phyloP scores from a whole-genome alignment of 2,888 invertebrate genomes.

The Hirtodrosophila alboralis region DNA sequence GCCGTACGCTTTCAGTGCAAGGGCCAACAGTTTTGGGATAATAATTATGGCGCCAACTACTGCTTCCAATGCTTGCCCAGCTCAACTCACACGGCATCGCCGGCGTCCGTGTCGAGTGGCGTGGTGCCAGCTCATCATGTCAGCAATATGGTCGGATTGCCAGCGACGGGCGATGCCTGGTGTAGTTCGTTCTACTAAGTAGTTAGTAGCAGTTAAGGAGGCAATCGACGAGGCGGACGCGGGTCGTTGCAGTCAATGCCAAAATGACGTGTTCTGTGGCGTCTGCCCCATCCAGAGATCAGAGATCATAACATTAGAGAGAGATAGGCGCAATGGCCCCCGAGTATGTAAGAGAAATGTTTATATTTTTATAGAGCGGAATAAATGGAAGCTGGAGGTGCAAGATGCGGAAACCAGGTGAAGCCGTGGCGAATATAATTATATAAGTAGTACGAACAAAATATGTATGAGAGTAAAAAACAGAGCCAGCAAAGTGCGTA shows the following conservation, averaged over 20 bases:
- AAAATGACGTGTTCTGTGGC: conserved; percentile 28
- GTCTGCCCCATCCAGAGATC: conserved; percentile 37
- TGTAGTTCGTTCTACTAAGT: conserved; percentile 81
- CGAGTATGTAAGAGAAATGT: conserved; percentile 47
- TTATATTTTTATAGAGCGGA: conserved; percentile 66
- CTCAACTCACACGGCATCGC: conserved; percentile 72
- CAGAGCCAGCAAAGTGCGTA: conserved; percentile 57
- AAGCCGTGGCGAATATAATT: conserved; percentile 26
- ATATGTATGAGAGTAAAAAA: conserved; percentile 12
- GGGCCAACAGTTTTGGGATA: conserved; percentile 97
- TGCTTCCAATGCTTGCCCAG: conserved; percentile 92
- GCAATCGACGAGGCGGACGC: conserved; percentile 49
- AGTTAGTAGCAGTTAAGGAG: conserved; percentile 27
- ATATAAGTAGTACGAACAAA: conserved; percentile 36
- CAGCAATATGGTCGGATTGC: conserved; percentile 63
- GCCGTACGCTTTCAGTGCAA: conserved; percentile 94
- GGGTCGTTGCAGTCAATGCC: conserved; percentile 37
- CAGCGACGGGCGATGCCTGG: conserved; percentile 81
- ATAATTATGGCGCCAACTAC: conserved; percentile 94
- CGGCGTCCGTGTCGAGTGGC: conserved; percentile 61
- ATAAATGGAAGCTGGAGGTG: conserved; percentile 11
- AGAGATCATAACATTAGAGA: conserved; percentile 21
- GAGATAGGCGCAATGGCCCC: conserved; percentile 9
- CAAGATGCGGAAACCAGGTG: neutral
- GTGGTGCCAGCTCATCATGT: conserved; percentile 48